Conservation (phyloP, 2,113 vertebrate genomes). For the Cavia aperea region DNA sequence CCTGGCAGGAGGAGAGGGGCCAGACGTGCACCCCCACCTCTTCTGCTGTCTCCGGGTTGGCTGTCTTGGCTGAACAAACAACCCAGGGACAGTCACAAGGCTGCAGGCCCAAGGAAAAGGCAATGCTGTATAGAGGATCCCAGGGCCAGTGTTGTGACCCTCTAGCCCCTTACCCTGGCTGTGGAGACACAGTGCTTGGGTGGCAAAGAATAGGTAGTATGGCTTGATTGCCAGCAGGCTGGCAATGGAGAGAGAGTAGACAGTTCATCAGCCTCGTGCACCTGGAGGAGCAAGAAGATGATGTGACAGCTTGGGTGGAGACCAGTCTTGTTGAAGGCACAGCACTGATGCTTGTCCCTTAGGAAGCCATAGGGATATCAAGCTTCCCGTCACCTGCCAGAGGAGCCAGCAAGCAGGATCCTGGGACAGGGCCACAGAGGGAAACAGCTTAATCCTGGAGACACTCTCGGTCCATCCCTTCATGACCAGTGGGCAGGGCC, state of each 20-base stretch:
- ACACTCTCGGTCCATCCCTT: not conserved
- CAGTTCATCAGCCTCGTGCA: not conserved
- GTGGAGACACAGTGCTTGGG: not conserved
- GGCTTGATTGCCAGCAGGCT: not conserved
- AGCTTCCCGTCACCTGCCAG: not conserved
- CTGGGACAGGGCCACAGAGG: not conserved
- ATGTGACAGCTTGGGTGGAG: not conserved
- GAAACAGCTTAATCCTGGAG: not conserved
- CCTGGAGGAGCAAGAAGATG: not conserved
- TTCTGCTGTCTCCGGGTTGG: slow-evolving; percentile 67
- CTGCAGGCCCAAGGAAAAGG: too few relatives aligned
- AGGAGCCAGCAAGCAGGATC: not conserved
- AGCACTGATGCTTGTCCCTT: not conserved
- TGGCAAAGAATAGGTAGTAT: not conserved
- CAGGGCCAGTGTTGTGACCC: not conserved
- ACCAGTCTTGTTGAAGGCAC: not conserved
- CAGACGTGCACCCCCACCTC: slow-evolving; percentile 70
- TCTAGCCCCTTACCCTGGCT: not conserved
- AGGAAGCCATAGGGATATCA: rapidly evolving
- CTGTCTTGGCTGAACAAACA: slow-evolving; percentile 75
- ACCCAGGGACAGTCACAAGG: slow-evolving; percentile 24
- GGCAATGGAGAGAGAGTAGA: not conserved
- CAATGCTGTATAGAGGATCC: not conserved
- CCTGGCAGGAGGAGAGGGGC: slow-evolving; percentile 80
- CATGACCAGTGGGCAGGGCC: not conserved